Evolutionary conservation across 2,797 vertebrate species (phyloP).

Genomic region (Ciconia nigra): DNA sequence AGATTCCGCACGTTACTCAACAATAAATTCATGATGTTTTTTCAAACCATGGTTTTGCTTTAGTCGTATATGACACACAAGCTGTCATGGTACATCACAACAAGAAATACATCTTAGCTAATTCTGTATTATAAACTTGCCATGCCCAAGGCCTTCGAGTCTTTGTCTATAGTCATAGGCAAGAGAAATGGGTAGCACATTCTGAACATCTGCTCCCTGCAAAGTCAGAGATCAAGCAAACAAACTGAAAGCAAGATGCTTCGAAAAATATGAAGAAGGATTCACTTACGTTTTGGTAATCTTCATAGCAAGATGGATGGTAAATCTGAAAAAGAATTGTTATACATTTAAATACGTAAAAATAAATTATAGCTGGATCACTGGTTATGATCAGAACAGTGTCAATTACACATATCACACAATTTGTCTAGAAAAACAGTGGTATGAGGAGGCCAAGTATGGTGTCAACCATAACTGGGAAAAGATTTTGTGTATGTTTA

Average conservation of each 20-base stretch:
- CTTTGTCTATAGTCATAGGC: neutral
- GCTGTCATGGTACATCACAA: neutral
- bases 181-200: neutral
- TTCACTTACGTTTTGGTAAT: conserved; percentile 94
- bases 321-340: conserved; percentile 83
- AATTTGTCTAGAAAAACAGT: neutral
- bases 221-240: neutral
- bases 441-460: neutral
- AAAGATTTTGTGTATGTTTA: neutral
- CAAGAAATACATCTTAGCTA: neutral
- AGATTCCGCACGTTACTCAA: accelerated
- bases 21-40: neutral
- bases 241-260: neutral
- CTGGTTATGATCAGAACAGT: neutral
- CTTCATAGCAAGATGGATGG: conserved; percentile 96
- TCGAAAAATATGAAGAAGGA: neutral
- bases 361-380: neutral
- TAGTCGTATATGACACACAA: neutral
- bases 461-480: neutral
- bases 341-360: neutral
- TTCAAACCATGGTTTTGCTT: neutral
- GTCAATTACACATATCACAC: neutral
- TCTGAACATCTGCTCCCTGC: neutral
- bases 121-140: neutral
- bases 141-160: neutral